Evolutionary conservation across 2,797 vertebrate genomes (phyloP), one percentile per base, ranked within the genome.

Genomic region (Pseudotriccus pelzelni): DNA sequence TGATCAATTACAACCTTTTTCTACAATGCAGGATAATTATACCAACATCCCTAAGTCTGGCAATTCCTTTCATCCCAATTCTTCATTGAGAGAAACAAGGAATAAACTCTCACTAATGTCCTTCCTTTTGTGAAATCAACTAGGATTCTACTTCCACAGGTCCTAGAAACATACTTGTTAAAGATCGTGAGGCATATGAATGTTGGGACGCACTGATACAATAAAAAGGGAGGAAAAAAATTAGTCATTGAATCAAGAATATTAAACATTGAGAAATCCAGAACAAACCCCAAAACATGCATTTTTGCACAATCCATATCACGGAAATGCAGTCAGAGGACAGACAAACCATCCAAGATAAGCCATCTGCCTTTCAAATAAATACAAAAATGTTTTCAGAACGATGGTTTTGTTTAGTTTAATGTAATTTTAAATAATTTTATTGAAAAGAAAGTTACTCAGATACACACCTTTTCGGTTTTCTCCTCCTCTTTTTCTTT

Each of bases 401-500:
- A 39, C 14, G 52, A 49, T 10, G 34, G 50, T 21, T 77, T 70
- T n/a, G 14, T 56, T 53, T 19, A 47, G 9, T 28, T 84, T 49
- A 76, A 73, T 50, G 74, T 34, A 69, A 60, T 25, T 67, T 24
- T 76, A 77, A 68, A 67, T 39, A 13, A 22, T 66, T 60, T 75
- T 52, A n/a, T 34, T 55, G 17, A 41, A 72, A 75, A 68, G 22
- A 32, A 79, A 92, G 44, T 13, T 72, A 47, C 37, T 67, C 25
- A 66, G 18, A 44, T n/a, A 74, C 77, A 14, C 27, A 99, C 99
- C 99, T 99, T 99, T 55, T 99, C 99, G 0, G 98, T 98, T 96
- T 99, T 99, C 69, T 99, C 99, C 70, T 99, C 99, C 50, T 99
- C 99, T 85, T 99, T 99, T 78, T 99, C 99, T 74, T 99, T 99